A percentile compares a stretch with the other conserved stretches of the same genome.
Evolutionary conservation across 2,797 vertebrate genomes (phyloP).

Genomic region (Fistularia commersonii): DNA sequence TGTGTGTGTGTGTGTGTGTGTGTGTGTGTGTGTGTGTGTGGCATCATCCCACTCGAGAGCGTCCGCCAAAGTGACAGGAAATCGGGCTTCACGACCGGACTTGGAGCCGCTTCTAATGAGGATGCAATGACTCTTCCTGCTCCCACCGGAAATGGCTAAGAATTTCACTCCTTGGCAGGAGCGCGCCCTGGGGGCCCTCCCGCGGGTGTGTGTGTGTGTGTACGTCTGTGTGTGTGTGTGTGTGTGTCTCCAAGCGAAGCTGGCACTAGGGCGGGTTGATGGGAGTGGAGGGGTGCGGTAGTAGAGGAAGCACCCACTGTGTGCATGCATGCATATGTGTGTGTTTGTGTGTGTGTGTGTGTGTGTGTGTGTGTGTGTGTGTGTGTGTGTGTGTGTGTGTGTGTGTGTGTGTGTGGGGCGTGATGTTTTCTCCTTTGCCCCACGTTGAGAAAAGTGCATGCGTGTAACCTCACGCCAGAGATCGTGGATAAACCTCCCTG

Average conservation of each 20-base stretch:
- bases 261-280: too few species aligned
- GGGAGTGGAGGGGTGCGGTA: not conserved
- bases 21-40: too few species aligned
- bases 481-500: slow-evolving; percentile 18
- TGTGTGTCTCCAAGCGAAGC: too few species aligned
- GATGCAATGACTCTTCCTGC: slow-evolving; percentile 8
- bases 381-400: not conserved
- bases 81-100: slow-evolving; percentile 19
- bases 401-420: slow-evolving; percentile 5
- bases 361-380: not conserved
- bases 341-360: too few species aligned
- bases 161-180: slow-evolving; percentile 34
- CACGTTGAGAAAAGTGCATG: slow-evolving; percentile 12
- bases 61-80: slow-evolving; percentile 38
- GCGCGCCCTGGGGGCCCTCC: too few species aligned
- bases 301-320: slow-evolving; percentile 2
- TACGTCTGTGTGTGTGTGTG: too few species aligned
- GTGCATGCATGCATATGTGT: not conserved
- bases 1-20: too few species aligned
- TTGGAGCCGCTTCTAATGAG: slow-evolving; percentile 42
- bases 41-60: slow-evolving; percentile 39
- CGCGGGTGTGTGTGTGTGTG: too few species aligned
- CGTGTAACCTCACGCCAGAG: slow-evolving; percentile 31
- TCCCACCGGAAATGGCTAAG: slow-evolving; percentile 34
- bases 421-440: slow-evolving; percentile 12